Evolutionary conservation across 1,140 invertebrate genomes (phyloP).

Genomic region (Pseudomyrmex gracilis): DNA sequence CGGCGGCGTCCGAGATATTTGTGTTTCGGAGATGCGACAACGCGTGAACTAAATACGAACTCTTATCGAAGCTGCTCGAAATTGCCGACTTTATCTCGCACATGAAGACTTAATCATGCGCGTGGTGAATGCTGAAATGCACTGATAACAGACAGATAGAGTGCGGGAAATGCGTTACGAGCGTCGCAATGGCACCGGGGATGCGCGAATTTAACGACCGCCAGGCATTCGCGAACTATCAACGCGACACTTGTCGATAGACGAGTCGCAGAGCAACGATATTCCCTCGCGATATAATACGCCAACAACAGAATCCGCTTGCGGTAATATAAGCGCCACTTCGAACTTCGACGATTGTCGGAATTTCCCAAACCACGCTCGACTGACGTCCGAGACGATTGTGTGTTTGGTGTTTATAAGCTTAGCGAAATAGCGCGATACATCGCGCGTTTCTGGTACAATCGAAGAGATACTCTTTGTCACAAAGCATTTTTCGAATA

Average conservation of each 20-base stretch:
- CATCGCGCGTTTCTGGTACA: neutral
- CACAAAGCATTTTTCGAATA: constrained; percentile 8
- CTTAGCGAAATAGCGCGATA: constrained; percentile 27
- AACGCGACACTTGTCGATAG: constrained; percentile 19
- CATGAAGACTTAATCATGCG: constrained; percentile 10
- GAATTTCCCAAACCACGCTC: constrained; percentile 7
- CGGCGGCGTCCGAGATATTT: no score
- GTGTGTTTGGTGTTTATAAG: constrained; percentile 27
- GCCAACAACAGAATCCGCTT: constrained; percentile 40
- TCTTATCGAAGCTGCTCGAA: no score
- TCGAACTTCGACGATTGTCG: constrained; percentile 20
- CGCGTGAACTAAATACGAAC: no score
- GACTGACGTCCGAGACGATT: constrained; percentile 53
- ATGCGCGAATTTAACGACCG: constrained; percentile 50
- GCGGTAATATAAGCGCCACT: neutral
- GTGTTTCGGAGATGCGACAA: no score
- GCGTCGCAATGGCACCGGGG: constrained; percentile 7
- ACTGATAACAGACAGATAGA: neutral
- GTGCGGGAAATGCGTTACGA: neutral
- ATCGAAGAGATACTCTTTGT: constrained; percentile 34
- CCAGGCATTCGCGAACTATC: constrained; percentile 54
- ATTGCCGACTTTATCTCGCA: no score
- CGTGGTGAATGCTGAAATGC: neutral
- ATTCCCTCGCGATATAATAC: constrained; percentile 59
- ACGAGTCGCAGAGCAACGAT: constrained; percentile 52